Evolutionary conservation across 2,113 vertebrate genomes (phyloP).

Genomic region (Passerina amoena): DNA sequence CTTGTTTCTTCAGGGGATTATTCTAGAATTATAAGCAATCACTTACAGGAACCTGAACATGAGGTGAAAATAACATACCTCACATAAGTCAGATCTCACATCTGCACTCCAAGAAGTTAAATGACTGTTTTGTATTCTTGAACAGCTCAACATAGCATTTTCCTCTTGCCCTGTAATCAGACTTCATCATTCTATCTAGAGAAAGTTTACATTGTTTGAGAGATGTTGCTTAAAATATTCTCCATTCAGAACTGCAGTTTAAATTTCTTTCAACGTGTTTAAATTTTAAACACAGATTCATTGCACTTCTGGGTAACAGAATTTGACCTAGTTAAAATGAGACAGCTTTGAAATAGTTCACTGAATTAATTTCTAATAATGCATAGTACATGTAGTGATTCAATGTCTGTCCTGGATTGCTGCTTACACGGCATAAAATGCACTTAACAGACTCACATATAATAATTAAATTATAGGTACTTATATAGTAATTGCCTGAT

Average conservation of each 20-base stretch:
- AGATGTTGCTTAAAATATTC: background rate
- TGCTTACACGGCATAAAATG: background rate
- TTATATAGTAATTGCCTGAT: background rate
- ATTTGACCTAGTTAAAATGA: constrained; percentile 39
- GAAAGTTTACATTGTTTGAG: constrained; percentile 71
- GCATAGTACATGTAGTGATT: background rate
- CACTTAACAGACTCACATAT: background rate
- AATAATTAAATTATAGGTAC: background rate
- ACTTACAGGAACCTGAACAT: constrained; percentile 79
- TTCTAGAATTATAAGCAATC: constrained; percentile 77
- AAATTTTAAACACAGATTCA: background rate
- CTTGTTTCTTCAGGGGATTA: constrained; percentile 81
- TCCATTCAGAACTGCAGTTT: background rate
- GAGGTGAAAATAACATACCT: constrained; percentile 82
- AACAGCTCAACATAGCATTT: constrained; percentile 67
- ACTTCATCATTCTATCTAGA: constrained; percentile 84
- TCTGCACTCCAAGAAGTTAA: constrained; percentile 80
- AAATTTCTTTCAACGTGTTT: background rate
- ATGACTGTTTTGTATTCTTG: constrained; percentile 80
- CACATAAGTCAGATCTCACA: constrained; percentile 75
- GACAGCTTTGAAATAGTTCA: constrained; percentile 5
- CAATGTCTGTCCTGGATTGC: background rate
- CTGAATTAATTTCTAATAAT: constrained; percentile 26
- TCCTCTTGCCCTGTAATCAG: constrained; percentile 81
- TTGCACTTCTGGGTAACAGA: constrained; percentile 38